Conservation (phyloP, 2,797 vertebrate species). For the Anabas testudineus region DNA sequence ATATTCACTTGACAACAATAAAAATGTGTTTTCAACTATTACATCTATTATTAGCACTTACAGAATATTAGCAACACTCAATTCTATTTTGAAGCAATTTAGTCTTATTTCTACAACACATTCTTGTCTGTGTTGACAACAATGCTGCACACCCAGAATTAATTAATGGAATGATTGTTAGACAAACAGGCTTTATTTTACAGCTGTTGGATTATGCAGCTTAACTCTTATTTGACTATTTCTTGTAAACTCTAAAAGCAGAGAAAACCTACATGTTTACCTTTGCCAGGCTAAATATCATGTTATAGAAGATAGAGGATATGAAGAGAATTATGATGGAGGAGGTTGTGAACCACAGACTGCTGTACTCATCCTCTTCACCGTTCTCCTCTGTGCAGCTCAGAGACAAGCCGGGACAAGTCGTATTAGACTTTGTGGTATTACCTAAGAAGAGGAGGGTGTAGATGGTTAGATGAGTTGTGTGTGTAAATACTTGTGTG, state of each 20-base stretch:
- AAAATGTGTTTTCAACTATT: no score
- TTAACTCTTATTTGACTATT: not conserved
- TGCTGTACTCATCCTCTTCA: constrained; percentile 68
- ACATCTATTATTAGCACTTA: no score
- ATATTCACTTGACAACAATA: not conserved
- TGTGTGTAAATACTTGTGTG: not conserved
- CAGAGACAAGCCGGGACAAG: not conserved
- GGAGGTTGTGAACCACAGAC: constrained; percentile 71
- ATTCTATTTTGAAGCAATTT: no score
- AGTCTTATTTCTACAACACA: no score
- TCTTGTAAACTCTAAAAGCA: not conserved
- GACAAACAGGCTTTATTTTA: no score
- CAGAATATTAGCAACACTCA: no score
- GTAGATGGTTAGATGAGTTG: constrained; percentile 13
- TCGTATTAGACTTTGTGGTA: not conserved
- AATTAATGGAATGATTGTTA: no score
- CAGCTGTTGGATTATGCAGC: no score
- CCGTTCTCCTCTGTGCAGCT: not conserved
- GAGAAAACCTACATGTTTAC: constrained; percentile 48
- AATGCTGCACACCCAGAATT: no score
- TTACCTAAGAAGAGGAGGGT: constrained; percentile 17
- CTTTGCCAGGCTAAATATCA: constrained; percentile 67
- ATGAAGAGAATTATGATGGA: constrained; percentile 77
- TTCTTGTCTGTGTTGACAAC: no score
- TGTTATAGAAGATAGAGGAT: constrained; percentile 61